These are phyloP conservation scores for Nineta flava DNA, from an alignment of 2,888 invertebrate genomes.

Conservation along the genomic window DNA sequence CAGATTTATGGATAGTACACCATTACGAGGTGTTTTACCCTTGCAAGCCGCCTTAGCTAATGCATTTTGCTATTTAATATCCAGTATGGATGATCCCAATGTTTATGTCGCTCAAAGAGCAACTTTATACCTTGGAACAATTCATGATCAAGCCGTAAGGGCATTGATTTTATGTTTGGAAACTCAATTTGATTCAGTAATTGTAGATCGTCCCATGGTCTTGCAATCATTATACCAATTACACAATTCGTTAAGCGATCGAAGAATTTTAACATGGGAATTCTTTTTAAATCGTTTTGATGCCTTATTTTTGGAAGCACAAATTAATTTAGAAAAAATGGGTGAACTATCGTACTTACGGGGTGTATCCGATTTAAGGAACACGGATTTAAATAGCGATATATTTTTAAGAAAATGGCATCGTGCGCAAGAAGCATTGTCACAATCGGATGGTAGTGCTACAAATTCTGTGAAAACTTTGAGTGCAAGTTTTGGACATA, in stretches of 20 bases:
- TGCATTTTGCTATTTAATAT: slow-evolving; percentile 91
- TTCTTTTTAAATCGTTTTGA: slow-evolving; percentile 96
- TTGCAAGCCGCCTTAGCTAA: slow-evolving; percentile 90
- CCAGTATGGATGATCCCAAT: slow-evolving; percentile 90
- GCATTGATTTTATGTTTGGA: slow-evolving; percentile 86
- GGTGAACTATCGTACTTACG: slow-evolving; percentile 72
- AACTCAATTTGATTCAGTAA: slow-evolving; percentile 94
- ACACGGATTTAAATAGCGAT: slow-evolving; percentile 77
- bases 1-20: slow-evolving; percentile 81
- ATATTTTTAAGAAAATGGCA: slow-evolving; percentile 71
- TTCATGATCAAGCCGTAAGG: slow-evolving; percentile 77
- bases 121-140: slow-evolving; percentile 80
- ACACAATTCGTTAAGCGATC: slow-evolving; percentile 80
- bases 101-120: slow-evolving; percentile 90
- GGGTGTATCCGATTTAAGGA: slow-evolving; percentile 66
- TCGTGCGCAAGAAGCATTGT: slow-evolving; percentile 76
- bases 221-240: slow-evolving; percentile 89
- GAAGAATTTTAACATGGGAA: slow-evolving; percentile 87
- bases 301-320: slow-evolving; percentile 87
- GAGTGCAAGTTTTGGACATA: slow-evolving; percentile 76
- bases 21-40: slow-evolving; percentile 63
- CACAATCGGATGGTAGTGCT: slow-evolving; percentile 50
- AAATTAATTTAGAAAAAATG: slow-evolving; percentile 72
- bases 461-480: slow-evolving; percentile 52
- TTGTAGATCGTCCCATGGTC: slow-evolving; percentile 91